These are phyloP conservation scores for Halichoeres trimaculatus DNA, from an alignment of 2,113 vertebrate species.

Conservation along the genomic window DNA sequence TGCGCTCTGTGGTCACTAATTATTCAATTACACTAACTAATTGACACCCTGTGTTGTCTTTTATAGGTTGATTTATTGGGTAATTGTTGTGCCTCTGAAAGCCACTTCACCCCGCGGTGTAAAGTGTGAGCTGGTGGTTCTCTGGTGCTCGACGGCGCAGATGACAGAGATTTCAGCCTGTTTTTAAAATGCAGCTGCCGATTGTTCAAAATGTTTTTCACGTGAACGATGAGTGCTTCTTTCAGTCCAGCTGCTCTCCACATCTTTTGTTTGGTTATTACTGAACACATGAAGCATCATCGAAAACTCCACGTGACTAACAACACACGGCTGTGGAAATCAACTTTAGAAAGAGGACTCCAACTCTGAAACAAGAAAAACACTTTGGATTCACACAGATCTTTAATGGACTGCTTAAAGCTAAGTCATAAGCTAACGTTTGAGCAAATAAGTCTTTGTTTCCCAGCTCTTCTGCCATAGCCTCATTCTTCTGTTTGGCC, in stretches of 20 bases:
- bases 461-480: too few species aligned
- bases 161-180: slow-evolving; percentile 39
- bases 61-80: slow-evolving; percentile 91
- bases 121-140: background rate
- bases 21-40: slow-evolving; percentile 94
- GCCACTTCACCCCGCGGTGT: slow-evolving; percentile 86
- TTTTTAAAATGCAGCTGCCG: slow-evolving; percentile 55
- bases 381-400: too few species aligned
- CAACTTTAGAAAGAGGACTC: slow-evolving; percentile 1
- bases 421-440: too few species aligned
- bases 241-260: slow-evolving; percentile 17
- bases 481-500: too few species aligned
- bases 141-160: slow-evolving; percentile 32
- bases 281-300: slow-evolving; percentile 42
- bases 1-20: slow-evolving; percentile 91
- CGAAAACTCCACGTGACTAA: slow-evolving; percentile 6
- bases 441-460: too few species aligned
- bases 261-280: slow-evolving; percentile 22
- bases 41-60: slow-evolving; percentile 91
- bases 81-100: slow-evolving; percentile 90
- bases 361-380: background rate
- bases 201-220: slow-evolving; percentile 50
- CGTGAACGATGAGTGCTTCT: slow-evolving; percentile 21
- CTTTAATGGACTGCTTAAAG: too few species aligned
- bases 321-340: slow-evolving; percentile 9